Evolutionary conservation across 2,797 vertebrate genomes (phyloP), one percentile per base, ranked within the genome.

Genomic region (Hirundo rustica): DNA sequence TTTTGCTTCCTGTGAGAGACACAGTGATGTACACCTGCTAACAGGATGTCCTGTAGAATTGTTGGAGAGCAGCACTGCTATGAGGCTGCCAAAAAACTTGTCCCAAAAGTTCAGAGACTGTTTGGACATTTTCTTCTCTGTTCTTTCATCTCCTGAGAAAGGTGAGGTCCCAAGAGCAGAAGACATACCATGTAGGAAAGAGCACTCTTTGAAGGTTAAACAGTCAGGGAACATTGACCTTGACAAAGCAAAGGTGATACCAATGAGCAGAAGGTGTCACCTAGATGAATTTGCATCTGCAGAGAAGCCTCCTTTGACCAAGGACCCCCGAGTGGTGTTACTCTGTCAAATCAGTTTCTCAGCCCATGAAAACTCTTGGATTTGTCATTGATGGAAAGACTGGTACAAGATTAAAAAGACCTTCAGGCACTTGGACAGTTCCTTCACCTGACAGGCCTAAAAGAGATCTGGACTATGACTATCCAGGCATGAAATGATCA

Each of bases 251-350:
- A 81, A 83, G 29, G 16, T 48, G 27, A 83, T 10, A 44, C 7
- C 29, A 68, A 29, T 12, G 32, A 83, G 29, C 45, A 83, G 51
- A 78, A 83, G 32, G 25, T 4, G 6, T 27, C 36, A 70, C 22
- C 25, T 26, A 26, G 40, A 50, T 27, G 19, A 65, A 50, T 21
- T 55, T 1, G 0, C 5, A 74, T 50, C 14, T 65, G 36, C 32
- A 91, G 73, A 79, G 51, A 70, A 79, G 20, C 7, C 11, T 50
- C 29, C 5, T 83, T 79, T 54, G 16, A 32, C 19, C 11, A 32
- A 70, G n/a, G 21, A 45, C 3, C 4, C 16, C 18, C 29, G 25
- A 5, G 5, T 0, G 2, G 12, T 54, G 12, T 48, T 74, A 58
- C 13, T 53, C 34, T 50, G 30, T 60, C 51, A 68, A 73, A 40